Conservation (phyloP, 2,113 vertebrate genomes). For the Rhinopithecus roxellana region DNA sequence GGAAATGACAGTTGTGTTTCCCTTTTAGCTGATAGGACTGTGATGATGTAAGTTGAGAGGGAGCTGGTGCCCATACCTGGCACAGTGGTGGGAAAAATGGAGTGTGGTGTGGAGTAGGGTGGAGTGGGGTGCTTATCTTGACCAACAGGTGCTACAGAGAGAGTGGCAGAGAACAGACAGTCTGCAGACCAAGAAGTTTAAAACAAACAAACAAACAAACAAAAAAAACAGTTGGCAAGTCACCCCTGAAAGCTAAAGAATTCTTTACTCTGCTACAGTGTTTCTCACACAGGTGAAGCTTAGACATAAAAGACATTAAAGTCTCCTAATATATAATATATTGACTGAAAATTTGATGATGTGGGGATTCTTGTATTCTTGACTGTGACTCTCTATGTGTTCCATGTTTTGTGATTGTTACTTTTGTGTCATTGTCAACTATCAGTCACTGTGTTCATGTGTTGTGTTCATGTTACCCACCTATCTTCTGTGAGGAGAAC, state of each 20-base stretch:
- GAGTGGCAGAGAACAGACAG: not conserved
- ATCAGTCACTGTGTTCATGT: not conserved
- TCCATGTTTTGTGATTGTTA: not conserved
- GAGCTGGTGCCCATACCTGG: not conserved
- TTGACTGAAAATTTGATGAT: not conserved
- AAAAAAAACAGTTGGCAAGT: not conserved
- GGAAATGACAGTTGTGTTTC: not conserved
- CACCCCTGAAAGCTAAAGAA: not conserved
- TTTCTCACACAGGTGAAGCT: not conserved
- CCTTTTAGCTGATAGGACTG: not conserved
- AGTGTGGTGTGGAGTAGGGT: not conserved
- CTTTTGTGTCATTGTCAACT: not conserved
- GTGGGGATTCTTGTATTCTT: not conserved
- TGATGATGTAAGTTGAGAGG: not conserved
- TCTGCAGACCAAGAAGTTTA: not conserved
- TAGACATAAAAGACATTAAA: not conserved
- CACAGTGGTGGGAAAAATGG: not conserved
- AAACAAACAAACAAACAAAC: not conserved
- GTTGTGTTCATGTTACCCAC: not conserved
- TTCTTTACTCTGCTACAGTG: not conserved
- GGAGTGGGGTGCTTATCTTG: accelerated
- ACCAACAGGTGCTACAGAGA: not conserved
- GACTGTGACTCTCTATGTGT: not conserved
- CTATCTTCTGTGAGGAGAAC: not conserved
- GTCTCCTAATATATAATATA: not conserved